phyloP scores from a whole-genome alignment of 2,797 vertebrate species.

The Acridotheres tristis region DNA sequence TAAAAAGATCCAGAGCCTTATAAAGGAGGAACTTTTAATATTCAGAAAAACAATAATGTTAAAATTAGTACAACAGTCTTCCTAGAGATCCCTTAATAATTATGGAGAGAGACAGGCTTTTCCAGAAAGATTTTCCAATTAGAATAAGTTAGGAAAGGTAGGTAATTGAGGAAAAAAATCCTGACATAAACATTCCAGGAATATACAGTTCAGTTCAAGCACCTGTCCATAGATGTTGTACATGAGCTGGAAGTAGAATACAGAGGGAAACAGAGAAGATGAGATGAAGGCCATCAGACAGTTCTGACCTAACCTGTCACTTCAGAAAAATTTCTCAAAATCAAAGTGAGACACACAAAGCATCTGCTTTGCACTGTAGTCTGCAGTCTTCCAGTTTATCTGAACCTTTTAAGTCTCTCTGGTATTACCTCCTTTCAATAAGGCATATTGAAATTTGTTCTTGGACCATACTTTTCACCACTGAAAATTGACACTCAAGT shows the following conservation, averaged over 20 bases:
- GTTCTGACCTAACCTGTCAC: not conserved
- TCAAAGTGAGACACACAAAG: not conserved
- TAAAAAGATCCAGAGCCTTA: not conserved
- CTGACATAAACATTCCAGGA: not conserved
- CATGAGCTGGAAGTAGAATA: not conserved
- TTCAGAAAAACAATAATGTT: not conserved
- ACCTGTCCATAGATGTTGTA: not conserved
- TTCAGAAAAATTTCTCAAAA: slow-evolving; percentile 1
- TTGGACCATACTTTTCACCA: slow-evolving; percentile 13
- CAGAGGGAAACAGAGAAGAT: not conserved
- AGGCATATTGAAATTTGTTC: slow-evolving; percentile 35
- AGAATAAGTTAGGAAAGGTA: not conserved
- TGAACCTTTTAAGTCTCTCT: not conserved
- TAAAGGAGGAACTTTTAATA: not conserved
- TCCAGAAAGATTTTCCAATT: not conserved
- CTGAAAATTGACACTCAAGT: slow-evolving; percentile 26
- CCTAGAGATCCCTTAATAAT: not conserved
- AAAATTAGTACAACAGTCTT: not conserved
- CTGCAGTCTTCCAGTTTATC: not conserved
- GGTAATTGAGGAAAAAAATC: not conserved
- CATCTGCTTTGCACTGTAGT: not conserved
- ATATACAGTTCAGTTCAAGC: not conserved
- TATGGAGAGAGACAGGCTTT: not conserved
- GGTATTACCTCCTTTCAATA: slow-evolving; percentile 18
- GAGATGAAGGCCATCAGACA: not conserved